Percentiles rank a stretch among this genome's conserved stretches.
These are phyloP conservation scores for Busseola fusca DNA, from an alignment of 2,888 invertebrate genomes.

Conservation along the genomic window DNA sequence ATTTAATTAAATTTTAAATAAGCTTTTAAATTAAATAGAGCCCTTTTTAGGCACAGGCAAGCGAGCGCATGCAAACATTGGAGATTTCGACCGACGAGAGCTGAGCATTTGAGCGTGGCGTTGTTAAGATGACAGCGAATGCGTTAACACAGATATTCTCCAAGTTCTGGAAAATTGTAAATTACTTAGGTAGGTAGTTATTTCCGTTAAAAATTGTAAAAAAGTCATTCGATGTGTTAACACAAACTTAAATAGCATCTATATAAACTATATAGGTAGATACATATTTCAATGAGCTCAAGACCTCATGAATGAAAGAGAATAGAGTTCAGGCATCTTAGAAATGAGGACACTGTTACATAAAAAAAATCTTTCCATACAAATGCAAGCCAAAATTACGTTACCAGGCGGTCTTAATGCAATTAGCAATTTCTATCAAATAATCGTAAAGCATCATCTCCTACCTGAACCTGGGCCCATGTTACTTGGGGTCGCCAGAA, in stretches of 20 bases:
- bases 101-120: constrained; percentile 27
- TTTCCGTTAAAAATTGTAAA: not conserved
- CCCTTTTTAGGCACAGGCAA: constrained; percentile 63
- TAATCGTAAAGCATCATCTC: not conserved
- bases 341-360: not conserved
- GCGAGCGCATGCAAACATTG: constrained; percentile 73
- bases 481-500: not conserved
- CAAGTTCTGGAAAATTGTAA: not conserved
- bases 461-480: not conserved
- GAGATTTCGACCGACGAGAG: constrained; percentile 32
- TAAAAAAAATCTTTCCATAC: no score
- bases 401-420: not conserved
- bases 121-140: not conserved
- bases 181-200: no score
- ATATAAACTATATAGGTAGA: not conserved
- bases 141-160: not conserved
- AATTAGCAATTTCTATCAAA: not conserved
- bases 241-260: not conserved
- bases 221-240: not conserved
- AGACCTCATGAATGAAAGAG: not conserved
- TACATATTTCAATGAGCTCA: not conserved
- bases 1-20: constrained; percentile 40
- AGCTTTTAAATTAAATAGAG: constrained; percentile 53
- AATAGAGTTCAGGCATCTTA: not conserved
- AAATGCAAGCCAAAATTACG: not conserved